phyloP scores from a whole-genome alignment of 2,797 vertebrate species.

The Oophaga sylvatica region DNA sequence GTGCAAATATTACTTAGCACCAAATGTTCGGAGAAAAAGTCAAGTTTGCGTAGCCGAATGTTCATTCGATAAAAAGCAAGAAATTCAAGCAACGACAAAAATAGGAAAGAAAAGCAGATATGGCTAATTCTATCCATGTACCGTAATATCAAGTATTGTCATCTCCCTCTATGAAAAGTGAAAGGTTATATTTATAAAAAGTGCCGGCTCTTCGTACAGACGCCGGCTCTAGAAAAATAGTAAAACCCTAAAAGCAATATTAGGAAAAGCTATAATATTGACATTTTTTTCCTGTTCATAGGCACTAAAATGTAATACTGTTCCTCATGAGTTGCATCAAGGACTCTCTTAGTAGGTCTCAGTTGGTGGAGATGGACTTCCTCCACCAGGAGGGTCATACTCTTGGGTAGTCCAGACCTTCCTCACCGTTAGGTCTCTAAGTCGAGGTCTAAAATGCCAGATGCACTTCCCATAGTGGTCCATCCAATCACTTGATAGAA shows the following conservation, averaged over 20 bases:
- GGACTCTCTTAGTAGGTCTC: slow-evolving; percentile 38
- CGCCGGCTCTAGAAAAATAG: slow-evolving; percentile 77
- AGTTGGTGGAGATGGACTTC: not conserved
- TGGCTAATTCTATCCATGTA: slow-evolving; percentile 72
- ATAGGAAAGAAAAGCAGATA: slow-evolving; percentile 66
- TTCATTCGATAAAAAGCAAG: slow-evolving; percentile 52
- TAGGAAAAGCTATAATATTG: slow-evolving; percentile 72
- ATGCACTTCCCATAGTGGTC: not conserved
- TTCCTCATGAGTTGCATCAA: slow-evolving; percentile 65
- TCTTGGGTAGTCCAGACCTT: slow-evolving; percentile 18
- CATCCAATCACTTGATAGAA: slow-evolving; percentile 16
- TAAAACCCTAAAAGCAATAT: slow-evolving; percentile 71
- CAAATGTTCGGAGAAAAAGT: slow-evolving; percentile 74
- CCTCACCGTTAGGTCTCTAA: not conserved
- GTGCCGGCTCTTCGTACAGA: slow-evolving; percentile 69
- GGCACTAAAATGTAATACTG: slow-evolving; percentile 71
- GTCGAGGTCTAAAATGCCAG: not conserved
- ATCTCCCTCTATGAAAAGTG: slow-evolving; percentile 73
- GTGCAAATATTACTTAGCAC: slow-evolving; percentile 77
- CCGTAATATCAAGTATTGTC: slow-evolving; percentile 72
- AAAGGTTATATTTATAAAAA: slow-evolving; percentile 68
- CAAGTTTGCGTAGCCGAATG: slow-evolving; percentile 69
- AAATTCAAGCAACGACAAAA: slow-evolving; percentile 23
- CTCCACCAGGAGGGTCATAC: not conserved
- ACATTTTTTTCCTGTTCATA: slow-evolving; percentile 68